These are phyloP conservation scores for Sphyrna mokarran DNA, from an alignment of 2,113 vertebrate species.

Conservation along the genomic window DNA sequence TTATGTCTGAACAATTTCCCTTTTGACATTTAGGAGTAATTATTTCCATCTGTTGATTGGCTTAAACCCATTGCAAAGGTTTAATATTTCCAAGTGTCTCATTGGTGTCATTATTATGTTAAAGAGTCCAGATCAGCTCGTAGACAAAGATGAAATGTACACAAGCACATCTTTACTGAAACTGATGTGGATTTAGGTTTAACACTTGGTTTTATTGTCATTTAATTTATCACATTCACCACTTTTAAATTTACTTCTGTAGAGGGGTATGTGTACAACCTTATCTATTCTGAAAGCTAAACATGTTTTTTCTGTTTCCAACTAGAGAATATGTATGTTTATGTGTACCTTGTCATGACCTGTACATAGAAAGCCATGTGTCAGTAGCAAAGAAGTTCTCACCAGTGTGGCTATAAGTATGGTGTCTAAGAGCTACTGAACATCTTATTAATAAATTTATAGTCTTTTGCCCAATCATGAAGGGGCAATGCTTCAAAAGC, in stretches of 20 bases:
- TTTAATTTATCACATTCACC: not conserved
- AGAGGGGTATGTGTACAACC: not conserved
- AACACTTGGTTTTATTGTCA: not conserved
- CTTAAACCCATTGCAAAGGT: not conserved
- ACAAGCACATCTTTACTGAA: not conserved
- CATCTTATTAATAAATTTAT: no score
- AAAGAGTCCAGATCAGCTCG: not conserved
- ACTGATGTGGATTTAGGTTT: not conserved
- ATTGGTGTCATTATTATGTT: not conserved
- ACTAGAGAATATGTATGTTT: no score
- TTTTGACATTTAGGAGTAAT: not conserved
- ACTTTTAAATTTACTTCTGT: not conserved
- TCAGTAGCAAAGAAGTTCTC: no score
- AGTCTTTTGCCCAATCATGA: no score
- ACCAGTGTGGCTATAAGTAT: no score
- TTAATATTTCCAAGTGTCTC: not conserved
- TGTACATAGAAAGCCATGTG: no score
- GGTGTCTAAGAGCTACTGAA: no score
- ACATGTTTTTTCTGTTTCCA: no score
- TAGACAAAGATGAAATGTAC: not conserved
- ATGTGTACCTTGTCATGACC: no score
- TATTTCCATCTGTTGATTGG: not conserved
- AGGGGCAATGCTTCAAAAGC: no score
- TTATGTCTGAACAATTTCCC: not conserved
- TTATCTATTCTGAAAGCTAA: not conserved